Base-by-base conservation (phyloP, 2,113 vertebrate species). In the Archocentrus centrarchus region DNA sequence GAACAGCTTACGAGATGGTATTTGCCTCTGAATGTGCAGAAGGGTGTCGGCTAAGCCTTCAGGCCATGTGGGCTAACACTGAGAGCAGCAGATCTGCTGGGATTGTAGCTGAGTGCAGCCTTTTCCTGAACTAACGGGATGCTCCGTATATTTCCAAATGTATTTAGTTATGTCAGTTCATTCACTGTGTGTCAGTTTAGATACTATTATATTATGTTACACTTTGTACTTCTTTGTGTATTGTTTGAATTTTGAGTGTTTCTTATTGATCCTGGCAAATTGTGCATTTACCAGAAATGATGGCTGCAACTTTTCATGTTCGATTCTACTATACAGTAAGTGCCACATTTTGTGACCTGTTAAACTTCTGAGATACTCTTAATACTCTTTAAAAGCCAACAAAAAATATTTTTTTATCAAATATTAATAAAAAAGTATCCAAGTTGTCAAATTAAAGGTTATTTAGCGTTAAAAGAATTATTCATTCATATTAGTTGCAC, bases 181-280 rank as follows among this genome's bases (percentile, higher is more conserved):
- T 63, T 63, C 2, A 1, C 61, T 11, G 4, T 24, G 39, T 44
- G 37, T 66, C 63, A 24, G 0, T 66, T 44, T 66, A 66, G 13
- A 24, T 24, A 24, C 27, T 60, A 9, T 22, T 66, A 24, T 17
- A 44, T 44, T 11, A 27, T 68, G 63, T 68, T 0, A 47, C 41
- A 47, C 41, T 27, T 27, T 68, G 63, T 66, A 66, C 13, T 47
- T 47, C 44, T 4, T 27, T 66, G 63, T 66, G 39, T 3, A 17
- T 10, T 24, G 0, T 22, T 66, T 68, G 14, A 68, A 44, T 68
- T 44, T 47, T 39, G 17, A 35, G 14, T 50, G 44, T 47, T 47
- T 20, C n/a, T 66, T 44, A 10, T 13, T 17, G 63, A 0, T 66
- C 1, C 1, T 6, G n/a, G n/a, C 0, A 44, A 66, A 50, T 17